Conservation (phyloP, 2,888 invertebrate genomes). For the Bombylius major region DNA sequence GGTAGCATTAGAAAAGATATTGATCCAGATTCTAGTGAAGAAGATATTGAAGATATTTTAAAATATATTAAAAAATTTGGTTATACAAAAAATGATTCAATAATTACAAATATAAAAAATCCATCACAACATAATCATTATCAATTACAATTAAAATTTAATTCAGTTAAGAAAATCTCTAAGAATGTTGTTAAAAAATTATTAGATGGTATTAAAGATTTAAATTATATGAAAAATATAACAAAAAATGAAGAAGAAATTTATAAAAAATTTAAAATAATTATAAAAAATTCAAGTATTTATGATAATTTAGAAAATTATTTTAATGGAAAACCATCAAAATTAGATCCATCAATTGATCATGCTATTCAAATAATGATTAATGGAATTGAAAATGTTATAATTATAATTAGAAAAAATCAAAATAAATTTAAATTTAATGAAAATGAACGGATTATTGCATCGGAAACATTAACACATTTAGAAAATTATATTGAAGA, state of each 20-base stretch:
- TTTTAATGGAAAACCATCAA: background rate
- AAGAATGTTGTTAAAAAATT: background rate
- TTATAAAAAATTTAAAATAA: background rate
- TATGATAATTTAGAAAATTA: background rate
- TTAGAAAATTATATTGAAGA: background rate
- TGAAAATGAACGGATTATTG: background rate
- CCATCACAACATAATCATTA: background rate
- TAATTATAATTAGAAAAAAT: background rate
- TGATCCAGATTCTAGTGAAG: background rate
- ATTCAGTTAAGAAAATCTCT: background rate
- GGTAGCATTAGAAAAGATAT: background rate
- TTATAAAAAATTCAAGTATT: background rate
- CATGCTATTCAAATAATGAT: background rate
- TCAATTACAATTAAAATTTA: background rate
- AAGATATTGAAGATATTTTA: background rate
- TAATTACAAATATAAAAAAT: too few species aligned
- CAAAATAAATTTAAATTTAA: background rate
- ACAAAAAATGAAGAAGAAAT: background rate
- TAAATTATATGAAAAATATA: background rate
- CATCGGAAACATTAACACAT: background rate
- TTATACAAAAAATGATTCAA: background rate
- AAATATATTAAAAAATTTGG: background rate
- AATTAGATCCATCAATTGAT: background rate
- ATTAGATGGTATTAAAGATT: background rate
- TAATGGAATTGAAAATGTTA: background rate